Conservation (phyloP, 2,113 vertebrate species). For the Capricornis sumatraensis region DNA sequence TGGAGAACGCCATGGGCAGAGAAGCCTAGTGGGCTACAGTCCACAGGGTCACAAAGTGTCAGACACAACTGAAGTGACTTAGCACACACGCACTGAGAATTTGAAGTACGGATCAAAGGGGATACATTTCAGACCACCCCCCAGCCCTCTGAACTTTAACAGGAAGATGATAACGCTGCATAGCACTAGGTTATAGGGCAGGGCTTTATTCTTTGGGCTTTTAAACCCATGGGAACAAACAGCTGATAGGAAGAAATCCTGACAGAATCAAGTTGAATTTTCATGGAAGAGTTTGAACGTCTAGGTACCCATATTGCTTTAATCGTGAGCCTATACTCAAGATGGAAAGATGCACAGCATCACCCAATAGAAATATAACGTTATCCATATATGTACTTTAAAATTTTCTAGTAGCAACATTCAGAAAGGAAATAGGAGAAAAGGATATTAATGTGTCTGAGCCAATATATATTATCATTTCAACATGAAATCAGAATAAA, state of each 20-base stretch:
- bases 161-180: background rate
- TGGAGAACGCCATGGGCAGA: background rate
- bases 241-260: background rate
- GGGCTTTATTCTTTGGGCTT: background rate
- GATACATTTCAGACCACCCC: background rate
- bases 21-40: background rate
- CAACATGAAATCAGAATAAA: background rate
- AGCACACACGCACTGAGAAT: background rate
- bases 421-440: background rate
- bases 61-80: background rate
- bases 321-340: background rate
- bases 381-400: background rate
- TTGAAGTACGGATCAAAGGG: background rate
- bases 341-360: background rate
- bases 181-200: background rate
- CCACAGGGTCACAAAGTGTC: background rate
- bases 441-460: background rate
- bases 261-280: background rate
- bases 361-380: background rate
- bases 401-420: background rate
- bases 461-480: background rate
- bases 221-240: background rate
- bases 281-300: background rate
- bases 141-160: background rate
- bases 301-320: background rate